phyloP scores from a whole-genome alignment of 2,797 vertebrate genomes.

The Enteromius trimaculatus region DNA sequence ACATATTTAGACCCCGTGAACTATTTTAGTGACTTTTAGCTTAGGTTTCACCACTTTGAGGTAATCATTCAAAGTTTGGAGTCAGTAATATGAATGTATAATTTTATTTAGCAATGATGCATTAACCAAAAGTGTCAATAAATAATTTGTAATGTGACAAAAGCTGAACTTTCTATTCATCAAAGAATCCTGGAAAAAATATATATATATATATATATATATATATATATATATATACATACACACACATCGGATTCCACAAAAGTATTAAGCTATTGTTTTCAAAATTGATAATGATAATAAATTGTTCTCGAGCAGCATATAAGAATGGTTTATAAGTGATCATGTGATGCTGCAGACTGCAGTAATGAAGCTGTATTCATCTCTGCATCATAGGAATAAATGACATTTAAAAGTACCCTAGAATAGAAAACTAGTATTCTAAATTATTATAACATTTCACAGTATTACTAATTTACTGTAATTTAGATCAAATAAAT shows the following conservation, averaged over 20 bases:
- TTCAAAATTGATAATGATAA: background rate
- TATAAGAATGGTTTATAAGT: background rate
- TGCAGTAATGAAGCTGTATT: background rate
- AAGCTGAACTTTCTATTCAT: background rate
- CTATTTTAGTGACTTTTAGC: background rate
- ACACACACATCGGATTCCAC: background rate
- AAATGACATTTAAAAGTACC: background rate
- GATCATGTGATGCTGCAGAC: background rate
- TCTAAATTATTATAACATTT: background rate
- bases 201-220: too few relatives aligned
- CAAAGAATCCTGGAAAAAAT: background rate
- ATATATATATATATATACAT: too few relatives aligned
- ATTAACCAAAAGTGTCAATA: background rate
- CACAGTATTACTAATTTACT: background rate
- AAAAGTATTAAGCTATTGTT: background rate
- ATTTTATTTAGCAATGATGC: background rate
- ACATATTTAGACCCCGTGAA: background rate
- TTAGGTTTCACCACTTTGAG: background rate
- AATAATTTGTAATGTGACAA: background rate
- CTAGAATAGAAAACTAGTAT: background rate
- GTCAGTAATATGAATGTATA: background rate
- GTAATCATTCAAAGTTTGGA: background rate
- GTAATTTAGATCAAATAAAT: background rate
- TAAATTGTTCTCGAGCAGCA: background rate
- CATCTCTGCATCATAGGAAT: background rate